Base-by-base conservation (phyloP, 1,140 invertebrate species). In the Penaeus japonicus region DNA sequence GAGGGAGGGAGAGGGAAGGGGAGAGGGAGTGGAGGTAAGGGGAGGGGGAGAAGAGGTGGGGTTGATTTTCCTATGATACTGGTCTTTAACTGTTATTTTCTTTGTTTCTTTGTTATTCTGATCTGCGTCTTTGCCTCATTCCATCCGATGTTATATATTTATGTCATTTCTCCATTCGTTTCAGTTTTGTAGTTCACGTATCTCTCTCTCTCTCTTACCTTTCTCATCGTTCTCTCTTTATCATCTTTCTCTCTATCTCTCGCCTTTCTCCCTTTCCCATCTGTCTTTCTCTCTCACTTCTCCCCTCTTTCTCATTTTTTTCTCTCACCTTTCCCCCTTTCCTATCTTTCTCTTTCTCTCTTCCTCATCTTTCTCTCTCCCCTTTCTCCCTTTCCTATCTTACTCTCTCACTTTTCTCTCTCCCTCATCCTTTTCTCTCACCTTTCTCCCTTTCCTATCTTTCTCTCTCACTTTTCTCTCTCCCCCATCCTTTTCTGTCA, bases 291-390 rank as follows among this genome's bases (percentile, higher is more conserved):
- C 39, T 39, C 39, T 39, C 39, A 47, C 30, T 79, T 18, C 5
- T 18, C 10, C 47, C n/a, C 20, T 81, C 39, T 81, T 22, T 81
- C 79, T 53, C 79, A 20, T 81, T 22, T 81, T 22, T n/a, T 22
- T 53, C 53, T 55, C 39, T 55, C 53, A 27, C 39, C n/a, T 22
- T 81, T 53, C 55, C 39, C 30, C 39, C n/a, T 22, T 55, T 18
- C 55, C 39, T 54, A 20, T 55, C 79, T 81, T 53, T 81, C 53
- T 55, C 73, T 77, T 24, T 77, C 73, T 77, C 73, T 77, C 73
- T 77, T 24, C 30, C 73, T 77, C 73, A 27, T 24, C 30, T 24
- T 77, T 24, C 30, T 24, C 12, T 24, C 20, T 5, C 20, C 80
- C 12, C 24, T 82, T 24, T 30, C 80, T 59, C 80, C 24, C 80